phyloP scores from a whole-genome alignment of 2,113 vertebrate genomes.

The Rynchops niger region DNA sequence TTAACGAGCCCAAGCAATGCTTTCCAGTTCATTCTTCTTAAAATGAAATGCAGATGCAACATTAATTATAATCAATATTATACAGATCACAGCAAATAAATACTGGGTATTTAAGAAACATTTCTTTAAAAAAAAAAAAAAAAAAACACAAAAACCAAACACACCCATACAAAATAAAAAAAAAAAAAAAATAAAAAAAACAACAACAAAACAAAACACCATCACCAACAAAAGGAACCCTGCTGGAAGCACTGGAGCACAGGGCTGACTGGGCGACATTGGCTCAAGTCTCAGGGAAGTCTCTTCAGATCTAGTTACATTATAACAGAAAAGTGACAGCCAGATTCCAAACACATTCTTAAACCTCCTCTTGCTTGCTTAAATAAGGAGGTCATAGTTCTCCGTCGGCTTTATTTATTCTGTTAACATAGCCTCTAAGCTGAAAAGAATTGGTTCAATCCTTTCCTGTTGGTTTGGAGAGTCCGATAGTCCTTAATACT shows the following conservation, averaged over 20 bases:
- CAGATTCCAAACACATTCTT: background rate
- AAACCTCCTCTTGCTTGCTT: background rate
- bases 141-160: background rate
- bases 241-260: background rate
- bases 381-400: background rate
- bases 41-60: conserved; percentile 13
- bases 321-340: background rate
- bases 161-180: background rate
- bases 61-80: background rate
- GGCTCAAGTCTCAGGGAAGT: rapidly evolving
- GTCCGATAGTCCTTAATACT: background rate
- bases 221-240: background rate
- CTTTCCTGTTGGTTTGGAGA: background rate
- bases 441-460: background rate
- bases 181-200: no score
- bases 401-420: background rate
- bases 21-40: background rate
- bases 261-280: background rate
- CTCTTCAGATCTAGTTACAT: background rate
- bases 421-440: background rate
- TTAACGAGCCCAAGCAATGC: background rate
- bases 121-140: background rate
- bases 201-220: background rate
- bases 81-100: background rate
- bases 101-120: background rate